Evolutionary conservation across 2,113 vertebrate species (phyloP), one percentile per base, ranked within the genome.

Genomic region (Plestiodon gilberti): DNA sequence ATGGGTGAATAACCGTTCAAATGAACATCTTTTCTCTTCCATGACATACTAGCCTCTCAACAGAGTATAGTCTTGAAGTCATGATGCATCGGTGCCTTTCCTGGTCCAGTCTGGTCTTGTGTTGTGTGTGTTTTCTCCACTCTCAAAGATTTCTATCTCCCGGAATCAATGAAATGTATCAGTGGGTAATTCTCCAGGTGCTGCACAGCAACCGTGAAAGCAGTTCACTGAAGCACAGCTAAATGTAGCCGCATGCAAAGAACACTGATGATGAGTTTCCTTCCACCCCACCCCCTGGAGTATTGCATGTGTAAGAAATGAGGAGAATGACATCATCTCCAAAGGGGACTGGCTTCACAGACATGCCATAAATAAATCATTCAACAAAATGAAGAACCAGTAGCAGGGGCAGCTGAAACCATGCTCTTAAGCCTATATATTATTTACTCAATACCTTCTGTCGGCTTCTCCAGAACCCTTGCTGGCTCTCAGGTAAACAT

Each of bases 251-350:
- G 69, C 82, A 77, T 2, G 59, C 81, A 73, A 82, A 71, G 62
- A 40, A 78, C 1, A 15, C 35, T 71, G 52, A 77, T 78, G 86
- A 79, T 55, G 43, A 48, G 43, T 91, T 75, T 76, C 61, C 85
- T 87, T 35, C 78, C 78, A 55, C 59, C 48, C 38, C 71, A 76
- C 30, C 55, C 90, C 67, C 78, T 18, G 33, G 76, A 77, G 80
- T 74, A 40, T 15, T 90, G 65, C 52, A 38, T 73, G 35, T 88
- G 93, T 89, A 93, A 94, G 67, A 92, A 62, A 83, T 79, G 89
- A 91, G 85, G 83, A 91, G 85, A 89, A 79, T 93, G 78, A 91
- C 90, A 80, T 93, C 94, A 93, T 33, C 85, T 83, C 75, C 71
- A 83, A 78, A 89, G 89, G 82, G n/a, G 73, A 48, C 84, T 78